Evolutionary conservation across 2,113 vertebrate species (phyloP), one percentile per base, ranked within the genome.

Genomic region (Fulica atra): DNA sequence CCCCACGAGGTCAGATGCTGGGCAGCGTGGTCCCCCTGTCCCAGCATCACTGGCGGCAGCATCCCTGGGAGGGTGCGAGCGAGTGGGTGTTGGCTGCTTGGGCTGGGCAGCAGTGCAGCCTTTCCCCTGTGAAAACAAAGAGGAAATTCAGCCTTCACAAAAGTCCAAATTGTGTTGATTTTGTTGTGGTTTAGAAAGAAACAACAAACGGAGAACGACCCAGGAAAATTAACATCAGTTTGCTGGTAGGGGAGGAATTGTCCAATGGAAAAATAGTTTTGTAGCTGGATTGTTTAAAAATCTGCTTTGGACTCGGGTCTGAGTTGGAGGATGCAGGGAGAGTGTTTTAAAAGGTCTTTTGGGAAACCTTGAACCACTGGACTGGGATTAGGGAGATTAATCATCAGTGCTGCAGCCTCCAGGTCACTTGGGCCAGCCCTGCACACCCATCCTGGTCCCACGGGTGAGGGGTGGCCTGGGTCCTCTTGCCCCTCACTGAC

Each of bases 101-200:
- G 63, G 77, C 87, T 77, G 84, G 83, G 65, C 69, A 16, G 76
- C 70, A 5, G 42, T 24, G 1, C 26, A 24, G 38, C 73, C 81
- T 78, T 46, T 36, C 66, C 83, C 61, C 31, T 15, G 66, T 0
- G 4, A 12, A 68, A 78, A 81, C 46, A 78, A 64, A 57, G 78
- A 50, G 86, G 82, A 85, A 79, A 86, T 77, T 76, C 71, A 80
- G 60, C 80, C 31, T 59, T 81, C 28, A 6, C 36, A 4, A 1
- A 81, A 81, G 28, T 21, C 92, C 85, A 63, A 46, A 85, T 38
- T 61, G 16, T 38, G 87, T 74, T 87, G 89, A 26, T 92, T 81
- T 87, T 79, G 46, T 89, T 87, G 87, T 84, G 93, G 61, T 84
- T 92, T 59, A 29, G 46, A 16, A 38, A 61, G 28, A 48, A n/a